Evolutionary conservation across 2,888 invertebrate species (phyloP).

Genomic region (Nesidiocoris tenuis): DNA sequence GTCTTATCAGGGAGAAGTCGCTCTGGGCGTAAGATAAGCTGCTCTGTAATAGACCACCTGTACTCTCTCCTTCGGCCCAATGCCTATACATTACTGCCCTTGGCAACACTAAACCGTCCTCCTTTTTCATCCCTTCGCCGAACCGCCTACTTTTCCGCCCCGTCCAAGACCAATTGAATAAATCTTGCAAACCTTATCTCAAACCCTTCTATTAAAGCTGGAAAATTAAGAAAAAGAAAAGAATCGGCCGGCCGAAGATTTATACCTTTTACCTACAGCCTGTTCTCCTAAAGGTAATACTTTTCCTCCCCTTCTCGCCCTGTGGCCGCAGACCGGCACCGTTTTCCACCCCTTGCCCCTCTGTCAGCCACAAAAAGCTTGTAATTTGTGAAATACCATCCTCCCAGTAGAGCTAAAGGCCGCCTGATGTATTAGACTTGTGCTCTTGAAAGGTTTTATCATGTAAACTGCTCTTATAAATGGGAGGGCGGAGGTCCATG

Average conservation of each 20-base stretch:
- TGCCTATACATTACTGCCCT: constrained; percentile 30
- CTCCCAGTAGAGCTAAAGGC: constrained; percentile 1
- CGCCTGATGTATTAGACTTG: constrained; percentile 26
- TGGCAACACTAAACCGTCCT: constrained; percentile 1
- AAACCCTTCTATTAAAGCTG: constrained; percentile 42
- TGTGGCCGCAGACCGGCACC: neutral
- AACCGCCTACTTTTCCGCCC: neutral
- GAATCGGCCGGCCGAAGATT: constrained; percentile 29
- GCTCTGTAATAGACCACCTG: constrained; percentile 38
- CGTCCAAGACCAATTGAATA: constrained; percentile 41
- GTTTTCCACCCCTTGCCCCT: neutral
- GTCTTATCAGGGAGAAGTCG: constrained; percentile 35
- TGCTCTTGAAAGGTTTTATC: constrained; percentile 36
- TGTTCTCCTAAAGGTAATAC: constrained; percentile 33
- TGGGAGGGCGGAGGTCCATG: neutral
- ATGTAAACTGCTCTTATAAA: constrained; percentile 34
- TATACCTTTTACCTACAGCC: constrained; percentile 18
- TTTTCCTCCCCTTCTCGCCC: constrained; percentile 13
- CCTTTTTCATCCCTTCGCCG: neutral
- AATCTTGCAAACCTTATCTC: constrained; percentile 41
- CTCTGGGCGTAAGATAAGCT: constrained; percentile 32
- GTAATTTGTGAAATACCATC: constrained; percentile 37
- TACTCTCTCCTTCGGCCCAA: constrained; percentile 24
- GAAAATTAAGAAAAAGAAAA: constrained; percentile 42
- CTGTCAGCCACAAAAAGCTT: constrained; percentile 14